A percentile compares a stretch with the other conserved stretches of the same genome.
Conservation (phyloP, 2,797 vertebrate species). For the Thripadectes ignobilis region DNA sequence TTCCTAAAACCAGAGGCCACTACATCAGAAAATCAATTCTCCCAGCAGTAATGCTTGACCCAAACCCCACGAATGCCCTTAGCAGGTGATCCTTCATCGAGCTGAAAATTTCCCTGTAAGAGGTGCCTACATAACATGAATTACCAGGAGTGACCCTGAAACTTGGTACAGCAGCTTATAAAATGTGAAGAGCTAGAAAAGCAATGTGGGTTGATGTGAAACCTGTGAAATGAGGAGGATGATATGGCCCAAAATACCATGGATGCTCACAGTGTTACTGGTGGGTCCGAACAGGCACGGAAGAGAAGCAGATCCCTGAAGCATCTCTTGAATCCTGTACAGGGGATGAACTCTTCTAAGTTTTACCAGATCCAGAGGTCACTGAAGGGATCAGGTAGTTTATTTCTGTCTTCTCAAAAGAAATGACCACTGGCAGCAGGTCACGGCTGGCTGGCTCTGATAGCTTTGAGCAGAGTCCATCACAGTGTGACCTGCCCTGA, state of each 20-base stretch:
- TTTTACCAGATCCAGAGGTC: neutral
- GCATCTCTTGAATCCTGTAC: neutral
- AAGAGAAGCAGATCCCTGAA: neutral
- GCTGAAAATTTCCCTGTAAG: neutral
- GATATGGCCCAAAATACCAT: neutral
- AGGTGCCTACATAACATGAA: neutral
- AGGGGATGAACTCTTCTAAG: neutral
- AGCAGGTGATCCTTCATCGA: neutral
- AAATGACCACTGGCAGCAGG: neutral
- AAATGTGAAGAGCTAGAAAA: neutral
- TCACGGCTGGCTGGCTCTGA: neutral
- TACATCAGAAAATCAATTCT: neutral
- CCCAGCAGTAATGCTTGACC: neutral
- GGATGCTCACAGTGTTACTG: neutral
- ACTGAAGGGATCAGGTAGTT: neutral
- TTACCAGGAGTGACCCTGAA: neutral
- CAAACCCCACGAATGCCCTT: neutral
- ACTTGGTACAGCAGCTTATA: neutral
- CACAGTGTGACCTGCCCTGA: neutral
- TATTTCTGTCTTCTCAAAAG: neutral
- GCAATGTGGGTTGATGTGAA: neutral
- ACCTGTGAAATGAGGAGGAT: neutral
- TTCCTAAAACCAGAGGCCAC: neutral
- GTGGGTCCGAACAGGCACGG: accelerated
- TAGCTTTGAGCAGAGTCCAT: neutral